Percentiles rank a stretch among this genome's conserved stretches.
Evolutionary conservation across 2,113 vertebrate genomes (phyloP).

Genomic region (Ciconia maguari): DNA sequence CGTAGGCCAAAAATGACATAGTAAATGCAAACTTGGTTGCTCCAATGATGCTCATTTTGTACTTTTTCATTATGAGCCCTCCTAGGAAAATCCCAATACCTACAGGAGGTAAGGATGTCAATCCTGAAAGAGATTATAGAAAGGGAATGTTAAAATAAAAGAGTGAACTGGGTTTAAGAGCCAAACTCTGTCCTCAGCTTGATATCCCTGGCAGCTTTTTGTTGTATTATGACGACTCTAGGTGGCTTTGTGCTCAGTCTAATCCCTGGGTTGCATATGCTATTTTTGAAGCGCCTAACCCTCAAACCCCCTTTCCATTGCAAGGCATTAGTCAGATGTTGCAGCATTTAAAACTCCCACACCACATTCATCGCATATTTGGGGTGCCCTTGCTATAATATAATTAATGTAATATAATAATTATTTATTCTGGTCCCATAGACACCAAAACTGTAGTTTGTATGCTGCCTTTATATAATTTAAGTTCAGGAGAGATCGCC

Average conservation of each 20-base stretch:
- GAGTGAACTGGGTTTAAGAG: background rate
- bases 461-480: background rate
- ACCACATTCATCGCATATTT: background rate
- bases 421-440: background rate
- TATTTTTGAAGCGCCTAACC: background rate
- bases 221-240: background rate
- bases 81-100: conserved; percentile 84
- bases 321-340: background rate
- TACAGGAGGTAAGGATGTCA: conserved; percentile 77
- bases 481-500: background rate
- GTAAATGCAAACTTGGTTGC: conserved; percentile 77
- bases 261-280: background rate
- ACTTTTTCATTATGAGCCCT: conserved; percentile 87
- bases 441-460: background rate
- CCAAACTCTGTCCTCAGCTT: background rate
- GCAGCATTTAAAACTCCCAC: background rate
- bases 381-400: background rate
- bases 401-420: background rate
- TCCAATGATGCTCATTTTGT: conserved; percentile 78
- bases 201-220: background rate
- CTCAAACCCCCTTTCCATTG: background rate
- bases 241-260: background rate
- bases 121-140: conserved; percentile 71
- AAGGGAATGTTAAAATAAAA: background rate
- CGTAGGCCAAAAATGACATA: conserved; percentile 66